Evolutionary conservation across 2,888 invertebrate species (phyloP).

Genomic region (Polyploca ridens): DNA sequence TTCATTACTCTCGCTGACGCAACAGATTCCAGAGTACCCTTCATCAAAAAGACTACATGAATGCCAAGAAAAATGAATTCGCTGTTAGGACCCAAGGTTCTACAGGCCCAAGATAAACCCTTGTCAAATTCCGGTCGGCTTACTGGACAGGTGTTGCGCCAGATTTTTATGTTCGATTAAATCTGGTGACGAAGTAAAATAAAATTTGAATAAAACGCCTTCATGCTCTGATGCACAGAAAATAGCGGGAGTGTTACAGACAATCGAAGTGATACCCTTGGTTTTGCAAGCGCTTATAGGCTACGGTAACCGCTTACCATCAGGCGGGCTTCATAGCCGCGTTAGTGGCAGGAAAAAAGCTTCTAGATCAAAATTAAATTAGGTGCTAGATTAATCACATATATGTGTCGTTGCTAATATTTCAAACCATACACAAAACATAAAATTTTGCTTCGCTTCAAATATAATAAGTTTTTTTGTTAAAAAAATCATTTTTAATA

Average conservation of each 20-base stretch:
- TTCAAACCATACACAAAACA: no score
- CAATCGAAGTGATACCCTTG: no score
- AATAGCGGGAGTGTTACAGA: background rate
- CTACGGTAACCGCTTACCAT: no score
- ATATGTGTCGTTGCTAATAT: no score
- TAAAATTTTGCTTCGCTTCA: no score
- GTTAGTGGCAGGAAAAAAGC: no score
- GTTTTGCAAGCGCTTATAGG: no score
- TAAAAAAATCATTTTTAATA: no score
- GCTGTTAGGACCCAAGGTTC: constrained; percentile 2
- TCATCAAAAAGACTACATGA: constrained; percentile 18
- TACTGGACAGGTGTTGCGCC: constrained; percentile 16
- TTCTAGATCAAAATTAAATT: no score
- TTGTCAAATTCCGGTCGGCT: constrained; percentile 17
- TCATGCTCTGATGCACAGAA: background rate
- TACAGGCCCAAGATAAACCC: constrained; percentile 12
- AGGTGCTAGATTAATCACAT: no score
- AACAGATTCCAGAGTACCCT: constrained; percentile 6
- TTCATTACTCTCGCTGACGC: background rate
- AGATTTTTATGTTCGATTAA: constrained; percentile 18
- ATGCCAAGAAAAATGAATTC: constrained; percentile 17
- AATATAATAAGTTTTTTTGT: no score
- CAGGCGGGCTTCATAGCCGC: no score
- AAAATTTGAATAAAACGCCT: background rate
- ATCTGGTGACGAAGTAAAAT: constrained; percentile 14